These are phyloP conservation scores for Lacanobia wlatinum DNA, from an alignment of 2,888 invertebrate species.

Conservation along the genomic window DNA sequence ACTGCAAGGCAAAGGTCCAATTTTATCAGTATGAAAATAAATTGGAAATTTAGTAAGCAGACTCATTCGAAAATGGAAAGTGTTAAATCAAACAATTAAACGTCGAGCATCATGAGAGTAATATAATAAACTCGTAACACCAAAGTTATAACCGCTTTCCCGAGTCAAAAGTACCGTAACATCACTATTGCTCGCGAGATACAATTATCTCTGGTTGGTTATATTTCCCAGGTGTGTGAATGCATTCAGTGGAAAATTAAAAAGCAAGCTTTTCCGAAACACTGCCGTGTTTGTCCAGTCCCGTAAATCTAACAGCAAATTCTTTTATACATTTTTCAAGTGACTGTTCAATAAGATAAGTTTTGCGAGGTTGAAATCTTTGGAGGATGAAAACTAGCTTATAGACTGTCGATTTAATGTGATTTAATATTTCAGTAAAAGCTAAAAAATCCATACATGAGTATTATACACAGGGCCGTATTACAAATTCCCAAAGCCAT, in stretches of 20 bases:
- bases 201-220: conserved; percentile 71
- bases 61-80: neutral
- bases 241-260: conserved; percentile 78
- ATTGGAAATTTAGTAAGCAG: neutral
- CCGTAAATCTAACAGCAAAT: conserved; percentile 54
- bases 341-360: conserved; percentile 40
- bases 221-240: conserved; percentile 75
- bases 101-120: neutral
- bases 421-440: neutral
- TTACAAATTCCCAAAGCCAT: too few relatives aligned
- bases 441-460: neutral
- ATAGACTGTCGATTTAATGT: neutral
- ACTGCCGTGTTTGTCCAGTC: conserved; percentile 42
- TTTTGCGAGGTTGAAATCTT: conserved; percentile 40
- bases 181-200: conserved; percentile 62
- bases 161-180: conserved; percentile 39
- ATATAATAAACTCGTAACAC: conserved; percentile 18
- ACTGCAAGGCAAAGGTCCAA: too few relatives aligned
- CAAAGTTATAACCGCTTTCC: conserved; percentile 27
- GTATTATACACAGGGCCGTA: too few relatives aligned
- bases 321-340: conserved; percentile 33
- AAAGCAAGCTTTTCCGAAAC: conserved; percentile 67
- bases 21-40: neutral
- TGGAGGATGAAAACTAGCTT: conserved; percentile 5
- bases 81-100: conserved; percentile 8